Base-by-base conservation (phyloP, 2,113 vertebrate species). In the Hippocampus barbouri region DNA sequence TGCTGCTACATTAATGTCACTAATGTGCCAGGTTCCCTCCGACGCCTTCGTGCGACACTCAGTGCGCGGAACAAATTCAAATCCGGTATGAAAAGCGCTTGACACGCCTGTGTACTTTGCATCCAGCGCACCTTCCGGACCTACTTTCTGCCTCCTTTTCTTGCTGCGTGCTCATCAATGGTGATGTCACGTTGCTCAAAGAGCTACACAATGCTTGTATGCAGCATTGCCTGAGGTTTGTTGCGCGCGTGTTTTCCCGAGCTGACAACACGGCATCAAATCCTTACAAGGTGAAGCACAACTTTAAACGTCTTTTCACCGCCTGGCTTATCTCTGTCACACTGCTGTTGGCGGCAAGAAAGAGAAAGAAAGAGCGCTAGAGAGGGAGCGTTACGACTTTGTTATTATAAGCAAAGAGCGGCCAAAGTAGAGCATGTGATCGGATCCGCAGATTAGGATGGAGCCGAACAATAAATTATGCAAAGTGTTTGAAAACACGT, bases 401-500 rank as follows among this genome's bases (percentile, higher is more conserved):
- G 90, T 92, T 92, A 87, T 91, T 80, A 89, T 82, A 81, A 85
- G 40, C 41, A 66, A 75, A 72, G 78, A 77, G 69, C 70, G 84
- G 80, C 77, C 75, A 86, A 89, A 88, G 88, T 78, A 71, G 84
- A 89, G 83, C 76, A 69, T 34, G 34, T 2, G 89, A 93, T 93
- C 90, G 83, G 73, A 93, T 93, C 90, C 83, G 74, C 75, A 90
- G 93, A 94, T 93, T 92, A 92, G 89, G 88, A 90, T 82, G 73
- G 69, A 92, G 86, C 84, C 83, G 87, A 89, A 92, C 89, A 91
- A 91, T 92, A 92, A 91, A 93, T 92, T 91, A 91, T 89, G 87
- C 89, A 89, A 88, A 91, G 87, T 91, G 88, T 92, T 91, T 92
- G 90, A 92, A 93, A 93, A 91, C 90, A 92, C 88, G 87, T 87